These are phyloP conservation scores for Salvelinus namaycush DNA, from an alignment of 2,113 vertebrate species.

Conservation along the genomic window DNA sequence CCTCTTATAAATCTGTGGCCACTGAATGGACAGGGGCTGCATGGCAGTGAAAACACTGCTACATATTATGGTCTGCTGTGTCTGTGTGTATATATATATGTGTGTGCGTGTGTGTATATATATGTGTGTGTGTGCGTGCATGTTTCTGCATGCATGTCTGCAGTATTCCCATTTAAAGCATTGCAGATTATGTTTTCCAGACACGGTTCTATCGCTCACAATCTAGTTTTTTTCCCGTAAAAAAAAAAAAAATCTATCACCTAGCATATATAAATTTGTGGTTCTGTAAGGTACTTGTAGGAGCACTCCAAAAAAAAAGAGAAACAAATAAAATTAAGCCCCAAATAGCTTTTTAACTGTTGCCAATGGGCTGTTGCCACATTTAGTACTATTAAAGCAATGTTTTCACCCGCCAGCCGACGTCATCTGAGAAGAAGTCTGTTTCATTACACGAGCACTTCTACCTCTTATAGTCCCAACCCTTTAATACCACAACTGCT, in stretches of 20 bases:
- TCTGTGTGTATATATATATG: too few relatives aligned
- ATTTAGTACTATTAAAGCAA: background rate
- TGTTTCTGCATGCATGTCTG: background rate
- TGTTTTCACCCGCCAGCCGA: background rate
- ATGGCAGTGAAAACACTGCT: too few relatives aligned
- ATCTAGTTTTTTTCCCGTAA: too few relatives aligned
- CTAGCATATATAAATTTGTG: background rate
- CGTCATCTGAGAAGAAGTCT: background rate
- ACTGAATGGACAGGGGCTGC: background rate
- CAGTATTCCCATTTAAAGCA: too few relatives aligned
- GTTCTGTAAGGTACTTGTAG: background rate
- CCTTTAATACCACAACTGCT: background rate
- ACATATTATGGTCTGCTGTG: too few relatives aligned
- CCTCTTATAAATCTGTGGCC: background rate
- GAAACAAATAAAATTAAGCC: background rate
- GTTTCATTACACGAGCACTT: background rate
- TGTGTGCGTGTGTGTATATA: background rate
- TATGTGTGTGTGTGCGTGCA: background rate
- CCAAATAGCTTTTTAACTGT: background rate
- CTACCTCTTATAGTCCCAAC: background rate
- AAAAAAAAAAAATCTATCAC: too few relatives aligned
- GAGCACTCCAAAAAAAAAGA: background rate
- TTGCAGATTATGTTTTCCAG: too few relatives aligned
- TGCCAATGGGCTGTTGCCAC: background rate
- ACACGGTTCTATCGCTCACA: too few relatives aligned